phyloP scores from a whole-genome alignment of 2,888 invertebrate species.

The Disparrhopalites patrizii region DNA sequence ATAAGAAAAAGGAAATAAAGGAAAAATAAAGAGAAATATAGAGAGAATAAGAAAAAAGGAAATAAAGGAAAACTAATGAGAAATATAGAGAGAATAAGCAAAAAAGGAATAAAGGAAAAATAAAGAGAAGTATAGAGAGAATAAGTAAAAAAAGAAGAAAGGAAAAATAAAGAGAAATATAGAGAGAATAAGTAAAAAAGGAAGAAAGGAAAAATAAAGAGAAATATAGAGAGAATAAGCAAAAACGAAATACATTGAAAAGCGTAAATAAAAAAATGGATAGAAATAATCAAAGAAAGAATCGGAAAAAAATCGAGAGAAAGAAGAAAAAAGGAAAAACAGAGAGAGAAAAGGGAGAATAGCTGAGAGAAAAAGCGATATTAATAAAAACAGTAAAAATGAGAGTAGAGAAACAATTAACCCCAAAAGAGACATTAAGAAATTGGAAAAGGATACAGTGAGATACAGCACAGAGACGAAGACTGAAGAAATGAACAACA shows the following conservation, averaged over 20 bases:
- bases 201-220: neutral
- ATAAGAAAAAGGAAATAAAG: no score
- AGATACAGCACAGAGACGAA: no score
- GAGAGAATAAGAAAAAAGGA: neutral
- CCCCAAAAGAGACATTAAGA: no score
- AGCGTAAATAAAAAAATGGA: neutral
- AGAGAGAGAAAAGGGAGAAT: neutral
- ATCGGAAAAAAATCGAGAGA: neutral
- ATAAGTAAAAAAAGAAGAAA: neutral
- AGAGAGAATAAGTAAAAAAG: no score
- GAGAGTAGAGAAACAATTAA: no score
- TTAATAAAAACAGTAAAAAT: neutral
- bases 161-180: neutral
- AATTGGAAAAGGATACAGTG: no score
- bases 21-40: no score
- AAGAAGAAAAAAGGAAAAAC: neutral
- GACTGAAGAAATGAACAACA: no score
- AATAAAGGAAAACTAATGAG: neutral
- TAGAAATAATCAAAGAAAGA: neutral
- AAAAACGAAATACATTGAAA: neutral
- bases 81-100: neutral
- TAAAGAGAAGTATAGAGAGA: conserved; percentile 2
- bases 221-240: neutral
- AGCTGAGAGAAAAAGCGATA: neutral
- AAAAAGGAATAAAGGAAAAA: neutral